phyloP scores from a whole-genome alignment of 1,140 invertebrate genomes.

The Bombus ignitus region DNA sequence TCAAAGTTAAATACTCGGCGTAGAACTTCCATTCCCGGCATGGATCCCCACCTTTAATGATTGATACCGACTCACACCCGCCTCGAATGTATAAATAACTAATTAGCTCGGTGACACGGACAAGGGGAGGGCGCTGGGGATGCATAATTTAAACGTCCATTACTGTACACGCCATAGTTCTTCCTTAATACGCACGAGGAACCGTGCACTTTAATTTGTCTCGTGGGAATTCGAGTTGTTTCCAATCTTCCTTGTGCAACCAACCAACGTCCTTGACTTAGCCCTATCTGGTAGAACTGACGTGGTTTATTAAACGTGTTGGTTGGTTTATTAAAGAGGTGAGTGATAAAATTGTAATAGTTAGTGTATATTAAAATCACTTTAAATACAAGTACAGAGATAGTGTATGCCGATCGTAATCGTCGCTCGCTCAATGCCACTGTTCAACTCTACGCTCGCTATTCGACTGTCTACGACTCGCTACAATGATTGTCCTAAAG shows the following conservation, averaged over 20 bases:
- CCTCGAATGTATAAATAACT: constrained; percentile 78
- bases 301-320: no score
- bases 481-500: no score
- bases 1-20: constrained; percentile 75
- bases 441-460: no score
- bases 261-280: not conserved
- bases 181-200: constrained; percentile 58
- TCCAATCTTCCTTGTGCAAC: constrained; percentile 14
- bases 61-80: constrained; percentile 76
- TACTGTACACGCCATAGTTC: constrained; percentile 67
- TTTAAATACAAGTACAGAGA: no score
- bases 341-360: no score
- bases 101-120: constrained; percentile 67
- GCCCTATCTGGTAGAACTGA: not conserved
- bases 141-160: constrained; percentile 79
- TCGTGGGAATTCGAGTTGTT: constrained; percentile 44
- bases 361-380: no score
- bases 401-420: no score
- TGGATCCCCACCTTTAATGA: constrained; percentile 68
- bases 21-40: constrained; percentile 63
- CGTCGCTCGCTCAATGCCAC: no score
- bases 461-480: no score
- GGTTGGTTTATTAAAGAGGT: no score
- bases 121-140: constrained; percentile 52
- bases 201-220: constrained; percentile 62